Percentiles rank a stretch among this genome's conserved stretches.
These are phyloP conservation scores for Acrocyrtus sp. DNA, from an alignment of 2,888 invertebrate genomes.

Conservation along the genomic window DNA sequence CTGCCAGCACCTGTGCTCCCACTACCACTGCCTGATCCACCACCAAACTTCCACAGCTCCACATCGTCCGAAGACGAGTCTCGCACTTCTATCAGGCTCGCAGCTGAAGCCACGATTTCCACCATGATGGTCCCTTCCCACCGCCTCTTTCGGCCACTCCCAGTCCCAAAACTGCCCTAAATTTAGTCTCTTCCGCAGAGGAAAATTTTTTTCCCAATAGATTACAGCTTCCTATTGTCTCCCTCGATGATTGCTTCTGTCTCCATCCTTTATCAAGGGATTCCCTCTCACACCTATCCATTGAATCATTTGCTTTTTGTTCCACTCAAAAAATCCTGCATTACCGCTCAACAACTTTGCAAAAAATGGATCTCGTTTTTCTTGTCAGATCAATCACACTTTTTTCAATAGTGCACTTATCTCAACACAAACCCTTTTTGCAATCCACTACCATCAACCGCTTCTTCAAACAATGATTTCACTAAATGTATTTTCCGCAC, in stretches of 20 bases:
- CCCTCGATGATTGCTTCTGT: slow-evolving; percentile 10
- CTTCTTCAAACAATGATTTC: not conserved
- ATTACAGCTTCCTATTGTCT: slow-evolving; percentile 20
- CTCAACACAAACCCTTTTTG: not conserved
- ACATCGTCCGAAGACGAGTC: slow-evolving; percentile 27
- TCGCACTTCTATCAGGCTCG: slow-evolving; percentile 59
- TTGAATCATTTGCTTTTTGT: slow-evolving; percentile 37
- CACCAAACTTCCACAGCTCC: slow-evolving; percentile 36
- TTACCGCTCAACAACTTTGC: too few relatives aligned
- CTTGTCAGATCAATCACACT: too few relatives aligned
- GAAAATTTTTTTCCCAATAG: too few relatives aligned
- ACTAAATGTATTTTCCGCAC: too few relatives aligned
- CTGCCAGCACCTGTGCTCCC: slow-evolving; percentile 4
- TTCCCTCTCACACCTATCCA: slow-evolving; percentile 33
- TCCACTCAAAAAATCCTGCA: slow-evolving; percentile 9
- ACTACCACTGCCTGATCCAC: too few relatives aligned
- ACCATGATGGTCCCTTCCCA: slow-evolving; percentile 39
- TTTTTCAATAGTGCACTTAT: not conserved
- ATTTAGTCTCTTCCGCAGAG: not conserved
- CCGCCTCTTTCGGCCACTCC: not conserved
- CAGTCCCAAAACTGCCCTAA: not conserved
- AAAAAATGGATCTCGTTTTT: too few relatives aligned
- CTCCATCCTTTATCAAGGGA: slow-evolving; percentile 35
- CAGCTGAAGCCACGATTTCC: slow-evolving; percentile 57
- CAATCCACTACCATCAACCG: not conserved